Evolutionary conservation across 1,140 invertebrate species (phyloP).

Genomic region (Ericerus pela): DNA sequence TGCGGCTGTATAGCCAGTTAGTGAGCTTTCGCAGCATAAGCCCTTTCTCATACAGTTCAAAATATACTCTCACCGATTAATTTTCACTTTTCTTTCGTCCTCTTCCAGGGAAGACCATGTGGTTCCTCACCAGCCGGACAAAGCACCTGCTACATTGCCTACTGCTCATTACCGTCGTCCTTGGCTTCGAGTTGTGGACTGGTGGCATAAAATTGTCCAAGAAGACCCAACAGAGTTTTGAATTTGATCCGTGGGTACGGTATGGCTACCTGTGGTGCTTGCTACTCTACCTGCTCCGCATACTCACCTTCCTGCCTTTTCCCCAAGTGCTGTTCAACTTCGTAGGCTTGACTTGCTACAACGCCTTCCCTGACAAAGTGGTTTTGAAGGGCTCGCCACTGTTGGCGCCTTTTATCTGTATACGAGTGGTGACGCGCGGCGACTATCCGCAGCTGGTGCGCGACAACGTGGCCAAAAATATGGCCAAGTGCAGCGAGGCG

Average conservation of each 20-base stretch:
- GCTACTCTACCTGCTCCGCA: slow-evolving; percentile 60
- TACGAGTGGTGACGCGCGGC: slow-evolving; percentile 86
- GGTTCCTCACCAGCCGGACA: slow-evolving; percentile 42
- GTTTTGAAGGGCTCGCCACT: slow-evolving; percentile 75
- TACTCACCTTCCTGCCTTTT: slow-evolving; percentile 70
- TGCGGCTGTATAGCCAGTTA: too few relatives aligned
- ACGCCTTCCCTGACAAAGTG: slow-evolving; percentile 89
- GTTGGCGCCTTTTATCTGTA: slow-evolving; percentile 86
- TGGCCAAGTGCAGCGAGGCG: slow-evolving; percentile 73
- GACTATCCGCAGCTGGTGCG: slow-evolving; percentile 85
- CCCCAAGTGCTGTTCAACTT: slow-evolving; percentile 87
- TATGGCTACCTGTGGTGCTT: slow-evolving; percentile 57
- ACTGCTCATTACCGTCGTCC: slow-evolving; percentile 56
- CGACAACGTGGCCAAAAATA: slow-evolving; percentile 75
- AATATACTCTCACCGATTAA: too few relatives aligned
- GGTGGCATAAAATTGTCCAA: slow-evolving; percentile 56
- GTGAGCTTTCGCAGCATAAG: too few relatives aligned
- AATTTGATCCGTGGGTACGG: slow-evolving; percentile 59
- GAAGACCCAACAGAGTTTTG: slow-evolving; percentile 34
- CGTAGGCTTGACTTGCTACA: slow-evolving; percentile 76
- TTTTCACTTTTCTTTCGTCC: too few relatives aligned
- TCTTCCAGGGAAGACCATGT: slow-evolving; percentile 3
- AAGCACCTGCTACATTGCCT: slow-evolving; percentile 66
- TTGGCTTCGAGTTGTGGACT: slow-evolving; percentile 59
- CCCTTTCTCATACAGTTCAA: too few relatives aligned